Evolutionary conservation across 2,113 vertebrate species (phyloP).

Genomic region (Gallinago undulata): DNA sequence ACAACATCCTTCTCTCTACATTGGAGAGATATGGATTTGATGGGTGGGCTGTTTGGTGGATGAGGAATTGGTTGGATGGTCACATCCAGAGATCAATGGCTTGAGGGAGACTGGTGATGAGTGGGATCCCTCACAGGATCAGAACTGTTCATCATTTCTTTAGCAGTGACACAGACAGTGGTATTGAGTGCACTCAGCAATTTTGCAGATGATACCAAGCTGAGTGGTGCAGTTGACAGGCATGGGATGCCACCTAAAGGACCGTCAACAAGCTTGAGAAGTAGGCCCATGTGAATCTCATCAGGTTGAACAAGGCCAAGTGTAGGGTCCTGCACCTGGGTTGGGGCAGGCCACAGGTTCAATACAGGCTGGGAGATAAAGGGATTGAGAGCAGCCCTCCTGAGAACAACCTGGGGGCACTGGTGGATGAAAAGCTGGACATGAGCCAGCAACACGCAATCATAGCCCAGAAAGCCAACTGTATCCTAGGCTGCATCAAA

Average conservation of each 20-base stretch:
- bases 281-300: no score
- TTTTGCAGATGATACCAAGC: neutral
- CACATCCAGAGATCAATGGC: neutral
- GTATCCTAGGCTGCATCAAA: no score
- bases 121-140: neutral
- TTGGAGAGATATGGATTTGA: neutral
- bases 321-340: no score
- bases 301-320: no score
- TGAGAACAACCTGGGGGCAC: no score
- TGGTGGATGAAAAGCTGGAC: no score
- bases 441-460: no score
- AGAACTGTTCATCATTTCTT: neutral
- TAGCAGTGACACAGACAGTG: neutral
- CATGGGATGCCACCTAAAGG: neutral
- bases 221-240: neutral
- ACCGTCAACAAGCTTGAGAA: no score
- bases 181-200: neutral
- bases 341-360: no score
- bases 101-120: neutral
- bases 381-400: no score
- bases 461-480: no score
- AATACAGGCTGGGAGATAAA: no score
- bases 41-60: neutral
- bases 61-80: neutral
- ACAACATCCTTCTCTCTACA: neutral